Percentiles rank a stretch among this genome's conserved stretches.
These are phyloP conservation scores for Lasioglossum lativentre DNA, from an alignment of 2,888 invertebrate species.

Conservation along the genomic window DNA sequence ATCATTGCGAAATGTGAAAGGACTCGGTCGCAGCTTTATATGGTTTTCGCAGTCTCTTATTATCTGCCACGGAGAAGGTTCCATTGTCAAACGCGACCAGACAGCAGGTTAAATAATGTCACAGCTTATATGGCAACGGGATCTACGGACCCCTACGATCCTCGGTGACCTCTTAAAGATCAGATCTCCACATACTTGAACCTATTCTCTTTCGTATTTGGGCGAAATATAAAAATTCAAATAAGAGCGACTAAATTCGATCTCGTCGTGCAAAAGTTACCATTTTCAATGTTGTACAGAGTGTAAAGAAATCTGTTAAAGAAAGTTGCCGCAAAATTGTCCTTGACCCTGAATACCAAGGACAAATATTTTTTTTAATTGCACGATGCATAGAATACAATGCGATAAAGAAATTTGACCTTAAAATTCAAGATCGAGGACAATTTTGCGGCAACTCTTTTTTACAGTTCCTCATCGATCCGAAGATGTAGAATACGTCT, in stretches of 20 bases:
- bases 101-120: conserved; percentile 62
- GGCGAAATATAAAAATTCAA: not conserved
- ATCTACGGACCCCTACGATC: conserved; percentile 27
- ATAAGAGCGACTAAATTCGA: not conserved
- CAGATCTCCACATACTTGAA: conserved; percentile 13
- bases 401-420: no score
- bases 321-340: no score
- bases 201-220: not conserved
- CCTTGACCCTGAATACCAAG: no score
- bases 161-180: conserved; percentile 37
- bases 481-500: no score
- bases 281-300: no score
- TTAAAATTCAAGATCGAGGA: no score
- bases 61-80: conserved; percentile 47
- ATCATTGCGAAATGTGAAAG: conserved; percentile 68
- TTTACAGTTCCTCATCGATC: no score
- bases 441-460: no score
- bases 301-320: no score
- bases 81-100: conserved; percentile 60
- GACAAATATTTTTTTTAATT: no score
- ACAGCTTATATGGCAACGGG: conserved; percentile 56
- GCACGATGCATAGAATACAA: no score
- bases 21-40: conserved; percentile 61
- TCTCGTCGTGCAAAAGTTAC: not conserved
- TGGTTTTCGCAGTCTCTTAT: conserved; percentile 61